Evolutionary conservation across 1,140 invertebrate species (phyloP), one percentile per base, ranked within the genome.

Genomic region (Maconellicoccus hirsutus): DNA sequence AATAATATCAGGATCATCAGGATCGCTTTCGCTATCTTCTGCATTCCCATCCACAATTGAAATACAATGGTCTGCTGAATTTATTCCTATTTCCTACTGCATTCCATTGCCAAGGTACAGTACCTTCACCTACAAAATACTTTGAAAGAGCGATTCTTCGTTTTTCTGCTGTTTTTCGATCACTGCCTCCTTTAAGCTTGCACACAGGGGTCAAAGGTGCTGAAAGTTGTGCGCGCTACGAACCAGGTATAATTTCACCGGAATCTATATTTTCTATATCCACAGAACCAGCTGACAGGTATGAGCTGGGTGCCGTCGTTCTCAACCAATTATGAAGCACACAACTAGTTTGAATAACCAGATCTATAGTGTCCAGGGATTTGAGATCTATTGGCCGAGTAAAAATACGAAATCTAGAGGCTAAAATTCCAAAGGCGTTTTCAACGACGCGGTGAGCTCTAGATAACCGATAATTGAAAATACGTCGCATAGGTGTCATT

Each of bases 351-450:
- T 75, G 70, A 70, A 79, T 74, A 72, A 80, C 74, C 42, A 77
- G 76, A 42, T 77, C 73, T 22, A 75, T 77, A 27, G 74, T 78
- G 71, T 77, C 72, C 70, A 76, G 72, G 6, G 14, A 6, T 69
- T 74, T 74, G 22, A 76, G 70, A 72, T 79, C 74, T 8, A 81
- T 77, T 59, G 77, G 72, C 39, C 70, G 76, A 16, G 76, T 72
- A 71, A 81, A 79, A 59, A 81, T 75, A 42, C 76, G 33, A 74
- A 79, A 81, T 22, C 75, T 70, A 61, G 61, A 39, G 16, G 71
- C 71, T 63, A 75, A 59, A 72, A 81, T 79, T 1, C 79, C 79
- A 75, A 82, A 81, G 19, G 77, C 76, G 75, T 80, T 80, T 74
- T 82, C 79, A 14, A 80, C 75, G 10, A 76, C 76, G 66, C 33